Evolutionary conservation across 2,888 invertebrate genomes (phyloP).

Genomic region (Kuschelorhynchus macadamiae): DNA sequence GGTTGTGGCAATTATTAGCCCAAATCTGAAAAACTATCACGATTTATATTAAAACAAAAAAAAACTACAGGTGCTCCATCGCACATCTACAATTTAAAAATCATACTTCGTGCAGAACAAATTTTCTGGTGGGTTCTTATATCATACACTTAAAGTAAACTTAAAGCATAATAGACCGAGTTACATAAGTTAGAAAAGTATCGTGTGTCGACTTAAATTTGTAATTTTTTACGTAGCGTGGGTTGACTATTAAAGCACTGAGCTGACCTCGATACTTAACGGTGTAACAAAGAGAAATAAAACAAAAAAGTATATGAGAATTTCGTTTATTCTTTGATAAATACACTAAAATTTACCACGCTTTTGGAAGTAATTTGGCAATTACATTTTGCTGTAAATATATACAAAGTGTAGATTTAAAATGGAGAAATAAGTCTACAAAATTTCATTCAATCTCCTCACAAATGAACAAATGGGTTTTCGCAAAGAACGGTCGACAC

Average conservation of each 20-base stretch:
- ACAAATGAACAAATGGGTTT: too few relatives aligned
- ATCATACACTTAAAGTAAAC: neutral
- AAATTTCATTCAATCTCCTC: neutral
- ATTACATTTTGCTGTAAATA: conserved; percentile 5
- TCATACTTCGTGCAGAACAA: neutral
- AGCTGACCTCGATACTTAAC: conserved; percentile 25
- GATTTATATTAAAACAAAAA: conserved; percentile 4
- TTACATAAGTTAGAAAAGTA: conserved; percentile 9
- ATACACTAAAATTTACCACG: conserved; percentile 29
- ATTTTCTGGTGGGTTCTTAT: neutral
- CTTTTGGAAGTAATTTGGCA: conserved; percentile 22
- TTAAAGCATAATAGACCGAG: neutral
- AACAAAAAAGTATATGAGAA: conserved; percentile 30
- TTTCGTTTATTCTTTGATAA: conserved; percentile 17
- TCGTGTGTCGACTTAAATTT: conserved; percentile 15
- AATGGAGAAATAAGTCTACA: neutral
- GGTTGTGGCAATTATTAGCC: too few relatives aligned
- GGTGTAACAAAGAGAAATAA: conserved; percentile 31
- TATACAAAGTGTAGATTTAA: neutral
- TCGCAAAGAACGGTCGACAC: too few relatives aligned
- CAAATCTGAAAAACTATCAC: neutral
- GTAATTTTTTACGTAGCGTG: conserved; percentile 2
- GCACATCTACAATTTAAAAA: neutral
- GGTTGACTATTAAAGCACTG: conserved; percentile 3
- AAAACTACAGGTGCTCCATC: neutral